Evolutionary conservation across 2,113 vertebrate genomes (phyloP).

Genomic region (Pedionomus torquatus): DNA sequence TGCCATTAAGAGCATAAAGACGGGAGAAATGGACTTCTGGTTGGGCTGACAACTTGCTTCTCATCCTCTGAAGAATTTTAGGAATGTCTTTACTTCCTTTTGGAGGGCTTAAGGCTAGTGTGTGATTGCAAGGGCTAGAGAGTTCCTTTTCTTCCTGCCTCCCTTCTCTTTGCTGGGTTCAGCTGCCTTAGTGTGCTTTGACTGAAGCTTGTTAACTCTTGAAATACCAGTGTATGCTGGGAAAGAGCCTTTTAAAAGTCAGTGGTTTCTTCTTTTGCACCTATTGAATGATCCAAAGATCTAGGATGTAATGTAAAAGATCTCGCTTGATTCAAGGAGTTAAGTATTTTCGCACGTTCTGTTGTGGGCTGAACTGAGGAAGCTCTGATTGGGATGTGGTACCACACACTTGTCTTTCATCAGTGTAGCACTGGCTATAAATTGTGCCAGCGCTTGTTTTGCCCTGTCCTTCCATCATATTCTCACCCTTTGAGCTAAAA

Average conservation of each 20-base stretch:
- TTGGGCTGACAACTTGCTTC: slow-evolving; percentile 47
- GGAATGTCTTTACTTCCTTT: slow-evolving; percentile 71
- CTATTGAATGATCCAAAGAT: background rate
- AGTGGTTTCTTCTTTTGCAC: background rate
- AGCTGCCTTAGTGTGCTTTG: background rate
- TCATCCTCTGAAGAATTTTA: slow-evolving; percentile 63
- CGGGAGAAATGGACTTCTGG: slow-evolving; percentile 17
- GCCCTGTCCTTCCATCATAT: background rate
- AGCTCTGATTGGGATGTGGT: background rate
- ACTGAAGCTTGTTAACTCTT: slow-evolving; percentile 44
- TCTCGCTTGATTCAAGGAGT: background rate
- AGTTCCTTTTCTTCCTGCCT: slow-evolving; percentile 44
- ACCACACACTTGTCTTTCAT: background rate
- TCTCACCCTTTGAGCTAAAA: background rate
- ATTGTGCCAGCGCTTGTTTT: background rate
- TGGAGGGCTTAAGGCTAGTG: slow-evolving; percentile 30
- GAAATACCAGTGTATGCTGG: background rate
- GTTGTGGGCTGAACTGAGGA: background rate
- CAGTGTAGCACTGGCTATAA: background rate
- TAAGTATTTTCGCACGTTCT: background rate
- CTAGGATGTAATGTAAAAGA: background rate
- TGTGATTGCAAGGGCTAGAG: background rate
- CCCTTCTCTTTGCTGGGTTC: background rate
- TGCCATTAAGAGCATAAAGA: slow-evolving; percentile 11
- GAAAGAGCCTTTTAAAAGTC: background rate